Conservation (phyloP, 2,797 vertebrate species). For the Pantherophis vulpinus region DNA sequence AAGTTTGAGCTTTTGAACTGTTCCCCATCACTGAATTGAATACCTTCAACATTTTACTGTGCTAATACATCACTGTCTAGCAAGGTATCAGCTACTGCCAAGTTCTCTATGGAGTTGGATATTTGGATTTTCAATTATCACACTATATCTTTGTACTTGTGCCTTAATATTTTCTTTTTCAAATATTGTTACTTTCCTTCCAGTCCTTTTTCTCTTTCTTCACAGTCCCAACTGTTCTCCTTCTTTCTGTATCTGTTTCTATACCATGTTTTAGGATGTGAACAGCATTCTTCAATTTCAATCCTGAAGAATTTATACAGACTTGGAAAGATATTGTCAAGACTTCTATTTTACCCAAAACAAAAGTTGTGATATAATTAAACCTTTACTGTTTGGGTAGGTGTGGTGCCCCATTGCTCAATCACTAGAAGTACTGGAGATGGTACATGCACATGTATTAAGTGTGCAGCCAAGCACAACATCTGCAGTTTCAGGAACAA, state of each 20-base stretch:
- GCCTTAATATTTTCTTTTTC: not conserved
- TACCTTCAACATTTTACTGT: no score
- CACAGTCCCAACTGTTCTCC: not conserved
- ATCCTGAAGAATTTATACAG: not conserved
- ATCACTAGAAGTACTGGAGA: not conserved
- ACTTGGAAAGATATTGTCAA: not conserved
- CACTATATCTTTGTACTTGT: not conserved
- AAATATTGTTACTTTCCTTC: not conserved
- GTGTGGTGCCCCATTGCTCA: not conserved
- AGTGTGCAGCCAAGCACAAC: not conserved
- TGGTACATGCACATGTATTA: not conserved
- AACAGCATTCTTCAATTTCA: not conserved
- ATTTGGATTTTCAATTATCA: not conserved
- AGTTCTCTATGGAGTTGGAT: no score
- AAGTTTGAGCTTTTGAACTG: no score
- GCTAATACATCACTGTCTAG: no score
- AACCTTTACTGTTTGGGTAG: not conserved
- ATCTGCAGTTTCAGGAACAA: not conserved
- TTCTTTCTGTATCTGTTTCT: not conserved
- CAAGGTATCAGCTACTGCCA: no score
- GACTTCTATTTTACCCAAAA: not conserved
- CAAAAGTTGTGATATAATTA: not conserved
- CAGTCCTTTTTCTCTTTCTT: not conserved
- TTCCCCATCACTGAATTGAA: no score
- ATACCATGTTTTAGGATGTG: not conserved